Base-by-base conservation (phyloP, 2,113 vertebrate genomes). In the Microcebus tavaratra region DNA sequence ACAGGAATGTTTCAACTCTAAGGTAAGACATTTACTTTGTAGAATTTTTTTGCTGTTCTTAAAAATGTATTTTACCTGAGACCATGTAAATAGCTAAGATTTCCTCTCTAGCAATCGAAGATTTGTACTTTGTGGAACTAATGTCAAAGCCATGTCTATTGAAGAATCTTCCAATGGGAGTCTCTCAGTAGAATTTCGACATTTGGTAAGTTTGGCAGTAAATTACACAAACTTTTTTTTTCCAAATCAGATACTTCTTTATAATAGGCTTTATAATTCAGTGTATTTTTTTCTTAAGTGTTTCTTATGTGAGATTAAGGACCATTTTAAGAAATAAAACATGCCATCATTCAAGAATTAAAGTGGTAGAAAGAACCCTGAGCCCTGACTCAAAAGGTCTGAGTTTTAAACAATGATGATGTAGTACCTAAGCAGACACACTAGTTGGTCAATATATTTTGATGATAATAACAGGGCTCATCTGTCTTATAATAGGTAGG, bases 71-170 rank as follows among this genome's bases (percentile, higher is more conserved):
- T 36, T 53, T 95, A 61, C 34, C 68, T 83, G 34, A 79, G 55
- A 34, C 53, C 50, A 39, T 80, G 8, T 97, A 50, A 39, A 0
- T 87, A 93, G 83, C 65, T 88, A 82, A 98, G 87, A 55, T 89
- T 95, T 98, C 68, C 91, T 96, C 83, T 95, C 20, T 89, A 99
- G 99, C 97, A 99, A 99, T 97, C 99, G 99, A 63, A 99, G 99
- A 94, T 99, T 99, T 95, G 99, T 99, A 93, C 99, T 99, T 96
- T 99, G 99, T 95, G 99, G 99, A 90, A 99, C 99, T 53, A 99
- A 99, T 7, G 99, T 99, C 97, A 99, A 99, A 98, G 99, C 99
- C 17, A 99, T 99, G 99, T 99, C 99, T 96, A 99, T 99, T 70
- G 99, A 99, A 96, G 99, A 99, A 89, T 99, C 99, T 2, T 99